Evolutionary conservation across 2,797 vertebrate genomes (phyloP).

Genomic region (Xyrichtys novacula): DNA sequence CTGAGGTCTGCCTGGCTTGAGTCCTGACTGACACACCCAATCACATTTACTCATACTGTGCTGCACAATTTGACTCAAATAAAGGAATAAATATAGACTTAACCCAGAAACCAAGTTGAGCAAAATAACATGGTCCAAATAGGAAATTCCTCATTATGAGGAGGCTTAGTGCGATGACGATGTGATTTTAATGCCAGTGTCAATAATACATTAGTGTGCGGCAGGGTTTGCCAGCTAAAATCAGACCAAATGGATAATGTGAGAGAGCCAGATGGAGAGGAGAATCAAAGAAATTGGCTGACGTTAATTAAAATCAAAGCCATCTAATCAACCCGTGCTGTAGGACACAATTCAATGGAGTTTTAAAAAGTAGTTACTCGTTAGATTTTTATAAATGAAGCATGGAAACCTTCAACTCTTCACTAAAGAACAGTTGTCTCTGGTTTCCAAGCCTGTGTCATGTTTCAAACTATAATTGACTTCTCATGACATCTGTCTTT

Average conservation of each 20-base stretch:
- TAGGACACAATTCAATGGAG: constrained; percentile 26
- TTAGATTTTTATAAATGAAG: constrained; percentile 58
- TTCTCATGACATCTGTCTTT: constrained; percentile 63
- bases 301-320: constrained; percentile 59
- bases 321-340: constrained; percentile 47
- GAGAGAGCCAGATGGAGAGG: constrained; percentile 18
- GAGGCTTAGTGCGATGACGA: constrained; percentile 26
- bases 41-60: constrained; percentile 23
- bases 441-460: constrained; percentile 47
- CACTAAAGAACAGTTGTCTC: constrained; percentile 38
- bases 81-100: constrained; percentile 19
- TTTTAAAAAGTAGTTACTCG: constrained; percentile 23
- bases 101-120: constrained; percentile 32
- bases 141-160: constrained; percentile 56
- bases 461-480: constrained; percentile 64
- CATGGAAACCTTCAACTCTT: constrained; percentile 47
- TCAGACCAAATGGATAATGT: constrained; percentile 17
- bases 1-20: constrained; percentile 60
- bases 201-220: constrained; percentile 34
- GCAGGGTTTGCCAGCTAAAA: constrained; percentile 2
- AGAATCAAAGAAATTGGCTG: constrained; percentile 28
- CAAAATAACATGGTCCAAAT: constrained; percentile 43
- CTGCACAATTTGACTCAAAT: constrained; percentile 51
- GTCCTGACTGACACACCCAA: constrained; percentile 46
- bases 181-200: constrained; percentile 45